phyloP scores from a whole-genome alignment of 2,888 invertebrate species.

The Sceliomorpha sp. region DNA sequence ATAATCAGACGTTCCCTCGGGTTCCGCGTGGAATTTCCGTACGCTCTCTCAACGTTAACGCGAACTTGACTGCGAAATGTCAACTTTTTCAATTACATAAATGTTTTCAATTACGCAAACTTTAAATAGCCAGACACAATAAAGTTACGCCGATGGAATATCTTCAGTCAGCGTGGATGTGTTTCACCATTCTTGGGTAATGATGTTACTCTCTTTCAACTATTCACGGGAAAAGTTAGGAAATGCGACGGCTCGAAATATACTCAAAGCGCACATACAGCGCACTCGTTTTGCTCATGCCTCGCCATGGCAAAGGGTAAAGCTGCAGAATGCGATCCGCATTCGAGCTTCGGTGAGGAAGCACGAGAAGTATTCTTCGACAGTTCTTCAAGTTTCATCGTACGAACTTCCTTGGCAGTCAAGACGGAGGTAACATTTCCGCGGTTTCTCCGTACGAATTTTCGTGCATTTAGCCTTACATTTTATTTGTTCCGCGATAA shows the following conservation, averaged over 20 bases:
- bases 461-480: neutral
- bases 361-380: slow-evolving; percentile 23
- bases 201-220: slow-evolving; percentile 28
- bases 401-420: slow-evolving; percentile 14
- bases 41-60: no score
- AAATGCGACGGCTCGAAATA: slow-evolving; percentile 26
- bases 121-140: slow-evolving; percentile 1
- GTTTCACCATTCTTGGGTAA: slow-evolving; percentile 18
- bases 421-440: slow-evolving; percentile 20
- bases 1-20: no score
- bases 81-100: no score
- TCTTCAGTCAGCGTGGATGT: slow-evolving; percentile 21
- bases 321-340: slow-evolving; percentile 30
- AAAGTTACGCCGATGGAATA: slow-evolving; percentile 7
- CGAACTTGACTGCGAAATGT: no score
- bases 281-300: neutral
- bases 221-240: slow-evolving; percentile 36
- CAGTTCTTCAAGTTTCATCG: slow-evolving; percentile 24
- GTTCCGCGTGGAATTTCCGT: no score
- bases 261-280: slow-evolving; percentile 11
- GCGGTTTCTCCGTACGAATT: slow-evolving; percentile 15
- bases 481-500: neutral
- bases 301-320: slow-evolving; percentile 13
- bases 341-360: slow-evolving; percentile 20
- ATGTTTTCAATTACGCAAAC: neutral